These are phyloP conservation scores for Nemotelus pantherinus DNA, from an alignment of 2,888 invertebrate species.

Conservation along the genomic window DNA sequence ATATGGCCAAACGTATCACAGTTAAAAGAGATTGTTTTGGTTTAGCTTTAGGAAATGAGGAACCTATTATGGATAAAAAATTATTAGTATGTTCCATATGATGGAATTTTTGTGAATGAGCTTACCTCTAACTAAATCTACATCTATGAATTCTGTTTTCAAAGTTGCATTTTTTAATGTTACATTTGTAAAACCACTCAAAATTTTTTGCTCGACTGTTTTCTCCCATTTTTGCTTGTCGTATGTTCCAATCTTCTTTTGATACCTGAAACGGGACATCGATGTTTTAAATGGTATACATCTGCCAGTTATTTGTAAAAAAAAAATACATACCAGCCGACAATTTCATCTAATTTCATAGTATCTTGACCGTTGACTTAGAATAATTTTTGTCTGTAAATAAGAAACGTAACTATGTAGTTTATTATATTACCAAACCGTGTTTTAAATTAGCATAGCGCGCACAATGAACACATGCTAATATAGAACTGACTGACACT, in stretches of 20 bases:
- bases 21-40: slow-evolving; percentile 90
- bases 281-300: not conserved
- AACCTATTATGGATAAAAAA: slow-evolving; percentile 69
- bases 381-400: slow-evolving; percentile 36
- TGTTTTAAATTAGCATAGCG: too few species aligned
- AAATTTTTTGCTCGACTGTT: slow-evolving; percentile 90
- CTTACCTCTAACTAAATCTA: slow-evolving; percentile 92
- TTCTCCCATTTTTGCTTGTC: slow-evolving; percentile 98
- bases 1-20: slow-evolving; percentile 83
- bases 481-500: too few species aligned
- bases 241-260: slow-evolving; percentile 95
- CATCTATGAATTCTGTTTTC: slow-evolving; percentile 93
- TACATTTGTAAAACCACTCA: slow-evolving; percentile 84
- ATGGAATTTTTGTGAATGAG: not conserved
- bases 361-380: slow-evolving; percentile 52
- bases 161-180: slow-evolving; percentile 81
- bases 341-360: slow-evolving; percentile 66
- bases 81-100: not conserved
- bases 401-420: not conserved
- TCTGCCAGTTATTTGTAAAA: not conserved
- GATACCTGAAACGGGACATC: slow-evolving; percentile 74
- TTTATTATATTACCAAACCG: too few species aligned
- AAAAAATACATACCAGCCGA: slow-evolving; percentile 60
- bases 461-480: too few species aligned
- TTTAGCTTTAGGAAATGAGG: slow-evolving; percentile 95